Base-by-base conservation (phyloP, 2,797 vertebrate species). In the Gambusia yucatana region DNA sequence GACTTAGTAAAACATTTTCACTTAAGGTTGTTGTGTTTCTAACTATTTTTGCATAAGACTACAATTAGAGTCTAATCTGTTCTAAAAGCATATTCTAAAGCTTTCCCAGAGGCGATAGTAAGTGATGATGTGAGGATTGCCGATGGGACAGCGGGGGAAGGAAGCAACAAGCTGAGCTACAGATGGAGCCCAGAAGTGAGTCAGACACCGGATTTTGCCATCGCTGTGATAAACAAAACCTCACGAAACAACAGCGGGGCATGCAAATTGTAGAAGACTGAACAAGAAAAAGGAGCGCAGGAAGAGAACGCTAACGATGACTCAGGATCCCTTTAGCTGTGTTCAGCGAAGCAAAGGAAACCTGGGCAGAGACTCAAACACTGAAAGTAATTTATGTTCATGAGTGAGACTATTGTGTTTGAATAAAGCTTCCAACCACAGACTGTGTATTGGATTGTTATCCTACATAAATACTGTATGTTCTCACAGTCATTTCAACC, bases 171-270 rank as follows among this genome's bases (percentile, higher is more conserved):
- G 65, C 81, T 33, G 72, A 71, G 69, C 77, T 80, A 84, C 87
- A 90, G 79, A 90, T 86, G 78, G 84, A 87, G 86, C 89, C 89
- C 87, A 89, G 85, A 91, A 90, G 73, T 93, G 93, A 94, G 86
- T 94, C 91, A 95, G 87, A 86, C 73, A 81, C 86, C 90, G 90
- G 87, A 88, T 86, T 92, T 91, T 80, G 91, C 91, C 89, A 82
- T 91, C 93, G 80, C 84, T 71, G 93, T 95, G 92, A 93, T 93
- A 92, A 93, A 91, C 91, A 91, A 89, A 94, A 89, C 89, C 83
- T 76, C 81, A 74, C 85, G 83, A 85, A 89, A 92, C 88, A 87
- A 93, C 74, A 89, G 77, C 72, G 76, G 83, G 77, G 84, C 85
- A 81, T 84, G 83, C 79, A 87, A 71, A 87, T 81, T 46, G 72